These are phyloP conservation scores for Lepidochrysops patricia DNA, from an alignment of 2,888 invertebrate genomes.

Conservation along the genomic window DNA sequence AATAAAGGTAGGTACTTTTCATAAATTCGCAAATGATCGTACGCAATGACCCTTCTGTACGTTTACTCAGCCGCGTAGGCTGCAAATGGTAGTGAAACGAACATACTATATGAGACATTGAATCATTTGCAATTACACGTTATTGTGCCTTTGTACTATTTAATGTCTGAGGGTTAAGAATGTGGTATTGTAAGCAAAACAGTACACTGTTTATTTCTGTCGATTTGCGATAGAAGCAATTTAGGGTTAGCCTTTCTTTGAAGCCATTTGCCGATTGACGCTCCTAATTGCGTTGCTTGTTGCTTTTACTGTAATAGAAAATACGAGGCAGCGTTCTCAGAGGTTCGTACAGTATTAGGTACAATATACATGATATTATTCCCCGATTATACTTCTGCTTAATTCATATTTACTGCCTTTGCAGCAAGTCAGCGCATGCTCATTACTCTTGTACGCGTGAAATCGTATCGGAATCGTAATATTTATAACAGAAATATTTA, in stretches of 20 bases:
- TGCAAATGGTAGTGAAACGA: slow-evolving; percentile 59
- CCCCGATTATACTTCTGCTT: too few species aligned
- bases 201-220: slow-evolving; percentile 54
- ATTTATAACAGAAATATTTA: too few species aligned
- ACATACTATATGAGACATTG: slow-evolving; percentile 58
- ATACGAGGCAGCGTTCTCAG: not conserved
- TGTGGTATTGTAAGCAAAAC: slow-evolving; percentile 68
- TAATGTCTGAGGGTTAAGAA: slow-evolving; percentile 53
- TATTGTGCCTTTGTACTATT: slow-evolving; percentile 69
- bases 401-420: too few species aligned
- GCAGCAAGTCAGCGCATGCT: too few species aligned
- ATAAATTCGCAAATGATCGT: not conserved
- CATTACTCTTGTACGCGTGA: too few species aligned
- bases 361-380: slow-evolving; percentile 29
- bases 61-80: slow-evolving; percentile 41
- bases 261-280: slow-evolving; percentile 24
- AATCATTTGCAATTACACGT: slow-evolving; percentile 74
- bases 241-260: slow-evolving; percentile 26
- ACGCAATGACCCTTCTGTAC: not conserved
- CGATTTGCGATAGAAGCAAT: slow-evolving; percentile 39
- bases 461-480: too few species aligned
- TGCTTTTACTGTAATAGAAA: slow-evolving; percentile 15
- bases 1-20: too few species aligned
- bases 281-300: slow-evolving; percentile 28
- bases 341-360: not conserved